Evolutionary conservation across 2,888 invertebrate species (phyloP).

Genomic region (Hoplodrina blanda): DNA sequence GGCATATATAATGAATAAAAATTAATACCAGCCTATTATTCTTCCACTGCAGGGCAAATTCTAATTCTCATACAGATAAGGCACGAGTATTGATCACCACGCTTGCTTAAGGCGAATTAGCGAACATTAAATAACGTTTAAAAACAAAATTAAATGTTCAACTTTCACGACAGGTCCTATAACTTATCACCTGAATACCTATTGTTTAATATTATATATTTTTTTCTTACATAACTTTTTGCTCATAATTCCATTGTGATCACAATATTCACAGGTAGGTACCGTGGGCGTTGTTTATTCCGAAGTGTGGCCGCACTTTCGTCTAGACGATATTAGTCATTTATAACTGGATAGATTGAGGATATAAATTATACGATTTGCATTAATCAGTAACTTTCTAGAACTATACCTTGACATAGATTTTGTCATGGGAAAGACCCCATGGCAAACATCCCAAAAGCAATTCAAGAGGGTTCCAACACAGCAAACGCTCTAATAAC

Average conservation of each 20-base stretch:
- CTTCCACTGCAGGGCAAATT: too few relatives aligned
- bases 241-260: constrained; percentile 30
- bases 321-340: constrained; percentile 47
- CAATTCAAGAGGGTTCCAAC: too few relatives aligned
- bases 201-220: constrained; percentile 39
- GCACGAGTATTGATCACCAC: too few relatives aligned
- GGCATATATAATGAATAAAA: too few relatives aligned
- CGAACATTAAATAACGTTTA: not conserved
- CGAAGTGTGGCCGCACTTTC: constrained; percentile 1
- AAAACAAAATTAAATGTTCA: not conserved
- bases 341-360: not conserved
- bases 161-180: constrained; percentile 20
- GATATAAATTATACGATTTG: constrained; percentile 17
- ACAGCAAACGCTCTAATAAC: too few relatives aligned
- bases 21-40: too few relatives aligned
- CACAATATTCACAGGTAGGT: constrained; percentile 3
- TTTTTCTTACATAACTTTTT: constrained; percentile 24
- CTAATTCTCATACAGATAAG: too few relatives aligned
- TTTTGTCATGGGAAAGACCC: not conserved
- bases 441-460: too few relatives aligned
- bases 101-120: too few relatives aligned
- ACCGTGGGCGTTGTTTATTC: constrained; percentile 35
- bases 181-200: constrained; percentile 9
- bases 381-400: constrained; percentile 9
- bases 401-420: not conserved